phyloP scores from a whole-genome alignment of 2,113 vertebrate genomes.

The Nibea albiflora region DNA sequence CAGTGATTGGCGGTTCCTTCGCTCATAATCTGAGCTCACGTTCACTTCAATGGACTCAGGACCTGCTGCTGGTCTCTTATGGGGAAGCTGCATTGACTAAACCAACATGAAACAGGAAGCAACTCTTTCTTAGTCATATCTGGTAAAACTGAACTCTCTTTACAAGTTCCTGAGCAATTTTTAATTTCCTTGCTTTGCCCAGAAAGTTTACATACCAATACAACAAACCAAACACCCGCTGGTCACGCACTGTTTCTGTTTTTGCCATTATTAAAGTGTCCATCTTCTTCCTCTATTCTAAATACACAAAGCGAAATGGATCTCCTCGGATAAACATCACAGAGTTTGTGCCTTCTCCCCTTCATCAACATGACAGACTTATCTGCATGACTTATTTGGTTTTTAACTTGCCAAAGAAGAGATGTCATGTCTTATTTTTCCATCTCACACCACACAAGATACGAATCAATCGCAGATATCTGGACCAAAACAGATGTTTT shows the following conservation, averaged over 20 bases:
- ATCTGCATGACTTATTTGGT: neutral
- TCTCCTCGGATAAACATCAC: neutral
- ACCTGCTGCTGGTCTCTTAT: too few relatives aligned
- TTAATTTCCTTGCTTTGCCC: neutral
- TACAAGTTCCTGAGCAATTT: neutral
- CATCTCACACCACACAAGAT: neutral
- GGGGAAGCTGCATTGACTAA: too few relatives aligned
- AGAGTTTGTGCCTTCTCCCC: neutral
- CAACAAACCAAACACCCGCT: constrained; percentile 1
- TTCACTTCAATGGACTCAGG: too few relatives aligned
- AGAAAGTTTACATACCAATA: neutral
- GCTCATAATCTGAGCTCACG: too few relatives aligned
- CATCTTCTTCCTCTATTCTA: constrained; percentile 12
- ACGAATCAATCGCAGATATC: neutral
- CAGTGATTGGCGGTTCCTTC: neutral
- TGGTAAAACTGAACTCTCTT: neutral
- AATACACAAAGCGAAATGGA: constrained; percentile 9
- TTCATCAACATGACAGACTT: neutral
- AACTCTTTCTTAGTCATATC: too few relatives aligned
- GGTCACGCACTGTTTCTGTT: constrained; percentile 25
- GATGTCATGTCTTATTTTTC: neutral
- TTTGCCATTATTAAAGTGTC: neutral
- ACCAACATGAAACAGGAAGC: too few relatives aligned
- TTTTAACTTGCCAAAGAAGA: neutral
- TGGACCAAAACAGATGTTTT: constrained; percentile 18